Percentiles rank a stretch among this genome's conserved stretches.
Conservation (phyloP, 1,140 invertebrate species). For the Drosophila novamexicana region DNA sequence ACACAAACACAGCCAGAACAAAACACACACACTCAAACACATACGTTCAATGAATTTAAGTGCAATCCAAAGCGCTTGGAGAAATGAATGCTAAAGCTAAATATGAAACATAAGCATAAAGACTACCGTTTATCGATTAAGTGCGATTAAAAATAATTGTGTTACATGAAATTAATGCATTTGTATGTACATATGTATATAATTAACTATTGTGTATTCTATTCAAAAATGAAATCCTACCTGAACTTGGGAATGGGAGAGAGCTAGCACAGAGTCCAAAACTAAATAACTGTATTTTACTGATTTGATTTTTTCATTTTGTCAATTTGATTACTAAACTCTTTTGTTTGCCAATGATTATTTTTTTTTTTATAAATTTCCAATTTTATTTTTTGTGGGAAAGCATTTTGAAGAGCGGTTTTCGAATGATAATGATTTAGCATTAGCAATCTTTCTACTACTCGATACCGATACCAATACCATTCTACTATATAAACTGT, state of each 20-base stretch:
- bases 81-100: conserved; percentile 83
- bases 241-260: conserved; percentile 84
- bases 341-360: conserved; percentile 38
- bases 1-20: conserved; percentile 5
- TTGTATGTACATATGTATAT: conserved; percentile 64
- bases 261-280: conserved; percentile 84
- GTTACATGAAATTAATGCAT: conserved; percentile 55
- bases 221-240: conserved; percentile 75
- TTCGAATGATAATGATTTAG: conserved; percentile 75
- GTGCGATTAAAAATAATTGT: conserved; percentile 61
- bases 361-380: conserved; percentile 32
- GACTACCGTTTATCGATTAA: conserved; percentile 60
- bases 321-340: conserved; percentile 55
- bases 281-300: conserved; percentile 57
- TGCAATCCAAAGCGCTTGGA: conserved; percentile 67
- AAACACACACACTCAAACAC: conserved; percentile 16
- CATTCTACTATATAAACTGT: conserved; percentile 53
- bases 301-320: conserved; percentile 55
- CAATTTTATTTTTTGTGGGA: conserved; percentile 33
- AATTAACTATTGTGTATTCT: conserved; percentile 80
- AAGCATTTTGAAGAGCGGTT: conserved; percentile 47
- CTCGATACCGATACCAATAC: conserved; percentile 57
- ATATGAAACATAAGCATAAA: conserved; percentile 64
- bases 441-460: conserved; percentile 79
- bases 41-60: conserved; percentile 23